phyloP scores from a whole-genome alignment of 2,888 invertebrate species.

The Cynaeus angustus region DNA sequence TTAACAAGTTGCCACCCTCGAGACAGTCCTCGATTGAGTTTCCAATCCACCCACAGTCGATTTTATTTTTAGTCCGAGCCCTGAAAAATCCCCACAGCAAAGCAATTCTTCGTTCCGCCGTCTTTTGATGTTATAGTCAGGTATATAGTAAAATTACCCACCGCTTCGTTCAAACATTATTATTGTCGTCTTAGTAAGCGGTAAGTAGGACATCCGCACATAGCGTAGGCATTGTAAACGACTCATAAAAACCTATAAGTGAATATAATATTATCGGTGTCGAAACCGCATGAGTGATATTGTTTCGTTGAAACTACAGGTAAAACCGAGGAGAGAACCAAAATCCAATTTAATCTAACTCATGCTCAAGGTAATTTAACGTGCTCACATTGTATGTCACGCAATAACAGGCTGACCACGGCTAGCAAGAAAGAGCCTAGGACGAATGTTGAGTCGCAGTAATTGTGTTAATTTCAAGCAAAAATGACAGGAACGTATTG shows the following conservation, averaged over 20 bases:
- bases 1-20: too few species aligned
- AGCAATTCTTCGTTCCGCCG: background rate
- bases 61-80: too few species aligned
- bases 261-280: constrained; percentile 24
- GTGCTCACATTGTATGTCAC: constrained; percentile 32
- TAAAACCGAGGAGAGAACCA: constrained; percentile 6
- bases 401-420: constrained; percentile 27
- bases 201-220: constrained; percentile 61
- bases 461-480: constrained; percentile 19
- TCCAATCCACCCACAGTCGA: too few species aligned
- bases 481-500: too few species aligned
- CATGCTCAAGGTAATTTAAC: constrained; percentile 21
- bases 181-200: constrained; percentile 56
- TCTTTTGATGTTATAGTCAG: constrained; percentile 6
- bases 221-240: constrained; percentile 37
- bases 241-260: constrained; percentile 31
- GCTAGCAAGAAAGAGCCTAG: constrained; percentile 29
- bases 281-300: constrained; percentile 9
- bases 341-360: constrained; percentile 24
- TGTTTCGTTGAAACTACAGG: background rate
- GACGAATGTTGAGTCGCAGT: constrained; percentile 24
- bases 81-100: too few species aligned
- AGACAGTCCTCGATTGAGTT: too few species aligned
- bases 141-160: background rate
- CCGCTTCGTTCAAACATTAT: background rate